Evolutionary conservation across 2,113 vertebrate genomes (phyloP).

Genomic region (Ivindomyrus marchei): DNA sequence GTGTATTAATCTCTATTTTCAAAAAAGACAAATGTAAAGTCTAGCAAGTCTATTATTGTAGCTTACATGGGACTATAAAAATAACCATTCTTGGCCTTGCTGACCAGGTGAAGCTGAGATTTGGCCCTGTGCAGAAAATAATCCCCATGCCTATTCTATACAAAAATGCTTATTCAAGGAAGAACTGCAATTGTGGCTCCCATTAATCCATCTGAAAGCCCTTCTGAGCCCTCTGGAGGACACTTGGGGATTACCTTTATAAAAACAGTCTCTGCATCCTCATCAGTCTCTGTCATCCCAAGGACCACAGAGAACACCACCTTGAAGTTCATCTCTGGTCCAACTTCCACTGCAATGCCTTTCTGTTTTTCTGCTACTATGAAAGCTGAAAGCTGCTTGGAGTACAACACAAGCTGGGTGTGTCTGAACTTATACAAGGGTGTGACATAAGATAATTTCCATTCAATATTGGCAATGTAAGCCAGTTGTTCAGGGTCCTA

Average conservation of each 20-base stretch:
- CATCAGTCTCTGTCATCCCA: conserved; percentile 58
- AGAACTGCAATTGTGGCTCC: not conserved
- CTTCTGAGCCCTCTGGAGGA: not conserved
- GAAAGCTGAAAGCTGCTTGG: conserved; percentile 66
- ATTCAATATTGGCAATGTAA: conserved; percentile 68
- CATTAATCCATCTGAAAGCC: not conserved
- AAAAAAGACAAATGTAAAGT: not conserved
- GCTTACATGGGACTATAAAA: not conserved
- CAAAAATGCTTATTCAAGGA: not conserved
- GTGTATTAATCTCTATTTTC: not conserved
- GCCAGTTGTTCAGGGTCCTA: conserved; percentile 56
- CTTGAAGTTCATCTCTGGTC: conserved; percentile 54
- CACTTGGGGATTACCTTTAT: conserved; percentile 65
- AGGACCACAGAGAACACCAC: conserved; percentile 64
- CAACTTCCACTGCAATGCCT: conserved; percentile 69
- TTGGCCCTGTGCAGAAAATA: not conserved
- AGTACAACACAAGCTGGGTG: conserved; percentile 63
- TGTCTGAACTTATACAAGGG: conserved; percentile 75
- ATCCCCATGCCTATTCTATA: not conserved
- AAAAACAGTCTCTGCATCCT: conserved; percentile 68
- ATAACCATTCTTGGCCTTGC: not conserved
- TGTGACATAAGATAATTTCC: conserved; percentile 81
- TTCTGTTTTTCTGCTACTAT: conserved; percentile 76
- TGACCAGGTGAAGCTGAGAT: not conserved
- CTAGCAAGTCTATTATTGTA: not conserved